Percentiles rank a stretch among this genome's conserved stretches.
These are phyloP conservation scores for Phoenicopterus ruber DNA, from an alignment of 2,113 vertebrate genomes.

Conservation along the genomic window DNA sequence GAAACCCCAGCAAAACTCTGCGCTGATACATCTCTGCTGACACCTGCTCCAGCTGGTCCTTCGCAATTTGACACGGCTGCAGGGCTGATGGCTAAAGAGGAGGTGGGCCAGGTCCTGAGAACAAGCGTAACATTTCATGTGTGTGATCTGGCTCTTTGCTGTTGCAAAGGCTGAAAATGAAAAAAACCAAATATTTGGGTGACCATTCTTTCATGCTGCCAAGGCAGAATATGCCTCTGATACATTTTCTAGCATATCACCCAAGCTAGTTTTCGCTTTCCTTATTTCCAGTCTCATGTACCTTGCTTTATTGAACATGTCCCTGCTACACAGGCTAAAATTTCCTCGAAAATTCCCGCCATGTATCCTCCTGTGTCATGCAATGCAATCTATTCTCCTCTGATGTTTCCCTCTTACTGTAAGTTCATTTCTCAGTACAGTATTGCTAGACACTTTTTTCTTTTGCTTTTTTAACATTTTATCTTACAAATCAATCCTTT, in stretches of 20 bases:
- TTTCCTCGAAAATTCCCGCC: not conserved
- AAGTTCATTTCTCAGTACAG: not conserved
- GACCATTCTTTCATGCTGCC: not conserved
- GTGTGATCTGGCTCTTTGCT: not conserved
- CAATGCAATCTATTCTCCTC: not conserved
- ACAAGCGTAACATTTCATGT: not conserved
- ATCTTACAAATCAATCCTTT: not conserved
- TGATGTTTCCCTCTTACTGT: not conserved
- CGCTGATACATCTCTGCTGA: slow-evolving; percentile 46
- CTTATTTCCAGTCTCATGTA: not conserved
- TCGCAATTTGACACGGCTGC: slow-evolving; percentile 26
- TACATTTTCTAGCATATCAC: not conserved
- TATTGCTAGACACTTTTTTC: not conserved
- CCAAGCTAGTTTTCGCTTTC: not conserved
- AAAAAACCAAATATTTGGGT: not conserved
- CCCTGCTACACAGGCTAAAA: not conserved
- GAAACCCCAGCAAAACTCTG: slow-evolving; percentile 38
- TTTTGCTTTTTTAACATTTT: not conserved
- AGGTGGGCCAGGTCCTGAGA: slow-evolving; percentile 12
- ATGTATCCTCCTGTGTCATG: not conserved
- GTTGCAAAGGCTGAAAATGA: not conserved
- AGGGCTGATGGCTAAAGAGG: not conserved
- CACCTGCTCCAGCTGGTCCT: slow-evolving; percentile 71
- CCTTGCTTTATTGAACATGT: not conserved
- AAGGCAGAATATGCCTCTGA: not conserved